Evolutionary conservation across 2,113 vertebrate genomes (phyloP).

Genomic region (human (Homo sapiens)): DNA sequence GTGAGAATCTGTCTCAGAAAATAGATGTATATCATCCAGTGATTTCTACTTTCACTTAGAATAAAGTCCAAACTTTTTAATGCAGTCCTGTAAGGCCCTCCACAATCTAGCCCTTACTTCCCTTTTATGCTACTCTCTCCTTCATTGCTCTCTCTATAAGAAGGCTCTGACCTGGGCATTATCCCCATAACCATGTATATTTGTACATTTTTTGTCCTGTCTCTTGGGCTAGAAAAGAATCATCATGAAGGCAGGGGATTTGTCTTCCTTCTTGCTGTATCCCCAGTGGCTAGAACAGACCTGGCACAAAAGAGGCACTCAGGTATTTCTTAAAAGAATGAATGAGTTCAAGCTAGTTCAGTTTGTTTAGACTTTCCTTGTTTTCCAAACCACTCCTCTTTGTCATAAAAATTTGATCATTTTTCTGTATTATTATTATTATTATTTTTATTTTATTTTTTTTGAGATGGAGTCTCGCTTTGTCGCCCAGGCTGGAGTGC

Average conservation of each 20-base stretch:
- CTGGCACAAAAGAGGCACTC: not conserved
- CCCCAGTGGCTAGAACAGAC: not conserved
- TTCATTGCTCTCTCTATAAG: not conserved
- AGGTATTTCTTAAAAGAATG: conserved; percentile 22
- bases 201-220: conserved; percentile 11
- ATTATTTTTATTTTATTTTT: no score
- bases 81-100: not conserved
- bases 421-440: not conserved
- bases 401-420: conserved; percentile 8
- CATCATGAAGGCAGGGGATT: not conserved
- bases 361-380: conserved; percentile 18
- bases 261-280: not conserved
- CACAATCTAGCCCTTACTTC: not conserved
- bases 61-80: not conserved
- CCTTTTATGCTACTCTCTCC: not conserved
- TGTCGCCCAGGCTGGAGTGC: no score
- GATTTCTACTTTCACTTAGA: conserved; percentile 15
- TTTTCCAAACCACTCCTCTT: conserved; percentile 3
- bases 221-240: not conserved
- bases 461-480: no score
- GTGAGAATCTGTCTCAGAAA: not conserved
- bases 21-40: not conserved
- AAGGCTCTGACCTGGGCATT: not conserved
- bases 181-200: not conserved
- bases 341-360: conserved; percentile 13